Percentiles rank a stretch among this genome's conserved stretches.
Evolutionary conservation across 1,140 invertebrate genomes (phyloP).

Genomic region (Grapholita molesta): DNA sequence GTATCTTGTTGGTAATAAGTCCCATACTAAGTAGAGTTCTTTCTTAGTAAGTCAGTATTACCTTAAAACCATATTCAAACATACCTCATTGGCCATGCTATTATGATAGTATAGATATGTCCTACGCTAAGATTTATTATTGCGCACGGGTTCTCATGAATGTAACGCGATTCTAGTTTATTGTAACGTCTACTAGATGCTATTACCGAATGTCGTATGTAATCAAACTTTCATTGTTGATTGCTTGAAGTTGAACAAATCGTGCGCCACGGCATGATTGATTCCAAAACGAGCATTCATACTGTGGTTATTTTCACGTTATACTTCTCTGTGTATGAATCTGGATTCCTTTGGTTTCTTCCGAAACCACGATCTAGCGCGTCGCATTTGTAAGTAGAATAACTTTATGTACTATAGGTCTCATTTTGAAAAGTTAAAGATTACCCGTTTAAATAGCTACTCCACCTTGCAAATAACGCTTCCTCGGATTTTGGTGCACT

Average conservation of each 20-base stretch:
- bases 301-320: not conserved
- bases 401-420: too few species aligned
- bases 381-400: too few species aligned
- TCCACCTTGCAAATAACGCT: too few species aligned
- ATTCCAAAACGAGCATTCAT: not conserved
- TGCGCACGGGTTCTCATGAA: not conserved
- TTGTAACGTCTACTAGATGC: not conserved
- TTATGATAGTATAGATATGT: too few species aligned
- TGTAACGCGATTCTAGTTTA: not conserved
- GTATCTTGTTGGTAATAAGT: not conserved
- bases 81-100: not conserved
- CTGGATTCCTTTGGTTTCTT: not conserved
- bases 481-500: too few species aligned
- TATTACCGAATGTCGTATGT: not conserved
- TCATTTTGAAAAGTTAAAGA: too few species aligned
- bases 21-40: not conserved
- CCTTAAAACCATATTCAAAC: not conserved
- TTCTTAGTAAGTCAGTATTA: too few species aligned
- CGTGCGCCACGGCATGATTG: not conserved
- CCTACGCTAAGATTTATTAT: not conserved
- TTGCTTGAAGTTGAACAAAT: too few species aligned
- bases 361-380: not conserved
- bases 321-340: not conserved
- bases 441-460: too few species aligned
- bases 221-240: not conserved